Evolutionary conservation across 2,888 invertebrate species (phyloP), one percentile per base, ranked within the genome.

Genomic region (Xylota segnis): DNA sequence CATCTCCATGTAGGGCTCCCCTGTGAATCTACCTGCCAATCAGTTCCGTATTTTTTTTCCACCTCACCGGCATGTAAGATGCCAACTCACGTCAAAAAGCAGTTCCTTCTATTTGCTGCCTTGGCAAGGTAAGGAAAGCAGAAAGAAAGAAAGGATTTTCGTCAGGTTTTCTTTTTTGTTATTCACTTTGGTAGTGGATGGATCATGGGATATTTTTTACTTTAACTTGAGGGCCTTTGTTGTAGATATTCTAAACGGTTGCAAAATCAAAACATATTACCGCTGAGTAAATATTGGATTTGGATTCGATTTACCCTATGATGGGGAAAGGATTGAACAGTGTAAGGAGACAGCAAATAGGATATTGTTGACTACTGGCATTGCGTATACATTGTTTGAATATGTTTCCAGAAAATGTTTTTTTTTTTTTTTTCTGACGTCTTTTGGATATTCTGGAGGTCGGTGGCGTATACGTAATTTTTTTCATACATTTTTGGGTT

Each of bases 21-120:
- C 10, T 5, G 23, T 10, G 18, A 63, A 47, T 47, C n/a, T 68
- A 52, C 37, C 52, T 68, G 68, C 16, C 68, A 68, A 68, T 68
- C 40, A 14, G 54, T 52, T 40, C 7, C 27, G n/a, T 16, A 29
- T 43, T n/a, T 66, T n/a, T 66, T 52, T 32, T 56, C 40, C 14
- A 66, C 37, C 23, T 52, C 40, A 29, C 16, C 12, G 40, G 29
- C 16, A 6, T 50, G 7, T 50, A 37, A n/a, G 37, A 66, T 50
- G 37, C 34, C 32, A 61, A 43, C 27, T 23, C 27, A 54, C 27
- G 54, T 54, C 29, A 40, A 16, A 59, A 59, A 43, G 40, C 23
- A 59, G 40, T 59, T 59, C 0, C n/a, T 59, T 59, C 14, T 59
- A 14, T 37, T 40, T 59, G 59, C 40, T 59, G 40, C 37, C 23